phyloP scores from a whole-genome alignment of 2,888 invertebrate species.

The Epinotia bilunana region DNA sequence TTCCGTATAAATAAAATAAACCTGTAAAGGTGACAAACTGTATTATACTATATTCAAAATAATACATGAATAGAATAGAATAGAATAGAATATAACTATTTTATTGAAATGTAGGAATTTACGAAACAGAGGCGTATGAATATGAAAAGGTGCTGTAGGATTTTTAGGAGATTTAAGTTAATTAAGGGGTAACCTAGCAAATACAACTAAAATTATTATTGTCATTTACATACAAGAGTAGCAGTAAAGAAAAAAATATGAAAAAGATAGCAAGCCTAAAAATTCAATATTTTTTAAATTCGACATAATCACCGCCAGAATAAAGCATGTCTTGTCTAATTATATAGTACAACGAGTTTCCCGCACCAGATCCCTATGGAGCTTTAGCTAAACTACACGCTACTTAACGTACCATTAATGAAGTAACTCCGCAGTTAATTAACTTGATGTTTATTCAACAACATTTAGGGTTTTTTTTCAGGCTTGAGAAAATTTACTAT shows the following conservation, averaged over 20 bases:
- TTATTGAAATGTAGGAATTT: too few relatives aligned
- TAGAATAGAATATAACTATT: too few relatives aligned
- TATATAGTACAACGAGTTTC: background rate
- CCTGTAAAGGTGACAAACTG: too few relatives aligned
- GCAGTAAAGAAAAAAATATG: too few relatives aligned
- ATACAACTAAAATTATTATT: background rate
- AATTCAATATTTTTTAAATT: background rate
- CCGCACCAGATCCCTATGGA: slow-evolving; percentile 11
- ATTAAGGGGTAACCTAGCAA: background rate
- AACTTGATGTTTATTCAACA: slow-evolving; percentile 22
- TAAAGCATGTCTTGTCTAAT: background rate
- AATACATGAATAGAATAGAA: too few relatives aligned
- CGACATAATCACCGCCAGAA: background rate
- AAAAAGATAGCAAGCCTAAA: too few relatives aligned
- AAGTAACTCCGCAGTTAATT: background rate
- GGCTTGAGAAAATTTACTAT: background rate
- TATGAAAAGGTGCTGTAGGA: too few relatives aligned
- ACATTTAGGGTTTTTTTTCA: background rate
- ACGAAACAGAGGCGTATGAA: too few relatives aligned
- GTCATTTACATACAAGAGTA: too few relatives aligned
- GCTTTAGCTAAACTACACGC: slow-evolving; percentile 16
- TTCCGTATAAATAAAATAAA: too few relatives aligned
- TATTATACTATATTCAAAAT: too few relatives aligned
- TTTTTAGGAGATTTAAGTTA: background rate
- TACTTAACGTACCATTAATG: slow-evolving; percentile 25